Evolutionary conservation across 2,113 vertebrate species (phyloP).

Genomic region (Oenanthe oenanthe): DNA sequence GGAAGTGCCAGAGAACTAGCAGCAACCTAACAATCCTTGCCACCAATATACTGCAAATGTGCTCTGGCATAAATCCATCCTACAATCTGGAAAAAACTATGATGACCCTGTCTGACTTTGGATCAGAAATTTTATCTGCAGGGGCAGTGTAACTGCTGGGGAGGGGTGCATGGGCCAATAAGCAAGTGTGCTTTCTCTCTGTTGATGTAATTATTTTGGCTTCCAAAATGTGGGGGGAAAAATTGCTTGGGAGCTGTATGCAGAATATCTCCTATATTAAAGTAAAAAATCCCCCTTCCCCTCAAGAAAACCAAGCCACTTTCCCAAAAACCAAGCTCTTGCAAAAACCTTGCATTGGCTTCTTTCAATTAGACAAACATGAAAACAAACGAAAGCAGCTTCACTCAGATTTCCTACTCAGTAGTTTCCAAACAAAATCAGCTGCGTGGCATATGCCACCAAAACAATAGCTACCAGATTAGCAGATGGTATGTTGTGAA

Average conservation of each 20-base stretch:
- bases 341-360: background rate
- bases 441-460: background rate
- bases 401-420: background rate
- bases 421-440: constrained; percentile 36
- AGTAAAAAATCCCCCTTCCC: background rate
- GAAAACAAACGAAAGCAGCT: background rate
- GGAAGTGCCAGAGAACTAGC: background rate
- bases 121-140: background rate
- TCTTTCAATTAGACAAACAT: background rate
- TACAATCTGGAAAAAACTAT: background rate
- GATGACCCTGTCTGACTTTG: background rate
- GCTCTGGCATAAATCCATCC: background rate
- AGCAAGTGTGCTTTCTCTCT: background rate
- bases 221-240: background rate
- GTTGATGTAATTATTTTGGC: background rate
- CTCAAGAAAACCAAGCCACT: background rate
- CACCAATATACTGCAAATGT: background rate
- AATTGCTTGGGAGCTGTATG: background rate
- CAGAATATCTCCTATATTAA: background rate
- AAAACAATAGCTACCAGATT: constrained; percentile 49
- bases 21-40: background rate
- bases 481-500: constrained; percentile 40
- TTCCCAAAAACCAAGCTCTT: background rate
- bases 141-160: background rate
- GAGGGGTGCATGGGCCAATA: background rate